These are phyloP conservation scores for Antennarius striatus DNA, from an alignment of 2,113 vertebrate genomes.

Conservation along the genomic window DNA sequence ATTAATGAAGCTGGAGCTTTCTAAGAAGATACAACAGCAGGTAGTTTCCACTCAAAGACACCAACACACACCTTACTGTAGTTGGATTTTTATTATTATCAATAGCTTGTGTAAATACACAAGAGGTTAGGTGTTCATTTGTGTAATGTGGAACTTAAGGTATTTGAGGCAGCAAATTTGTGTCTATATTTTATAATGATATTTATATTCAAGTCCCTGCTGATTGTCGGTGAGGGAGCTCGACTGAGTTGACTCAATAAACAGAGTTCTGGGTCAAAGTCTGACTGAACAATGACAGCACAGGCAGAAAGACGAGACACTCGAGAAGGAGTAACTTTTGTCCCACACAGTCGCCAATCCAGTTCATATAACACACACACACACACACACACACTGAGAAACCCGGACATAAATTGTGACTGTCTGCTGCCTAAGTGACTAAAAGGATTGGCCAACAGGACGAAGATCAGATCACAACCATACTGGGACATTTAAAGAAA, in stretches of 20 bases:
- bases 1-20: slow-evolving; percentile 31
- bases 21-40: slow-evolving; percentile 21
- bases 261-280: slow-evolving; percentile 68
- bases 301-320: slow-evolving; percentile 39
- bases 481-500: neutral
- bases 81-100: neutral
- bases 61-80: slow-evolving; percentile 4
- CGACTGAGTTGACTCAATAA: slow-evolving; percentile 51
- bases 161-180: neutral
- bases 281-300: slow-evolving; percentile 52
- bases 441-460: slow-evolving; percentile 4
- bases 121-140: neutral
- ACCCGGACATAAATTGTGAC: neutral
- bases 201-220: too few species aligned
- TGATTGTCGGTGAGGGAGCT: slow-evolving; percentile 31
- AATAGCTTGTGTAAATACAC: neutral
- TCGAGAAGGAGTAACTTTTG: slow-evolving; percentile 64
- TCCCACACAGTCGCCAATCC: slow-evolving; percentile 43
- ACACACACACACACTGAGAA: slow-evolving; percentile 30
- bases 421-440: slow-evolving; percentile 10
- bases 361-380: slow-evolving; percentile 58
- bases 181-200: too few species aligned
- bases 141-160: neutral
- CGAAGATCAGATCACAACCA: slow-evolving; percentile 34
- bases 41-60: slow-evolving; percentile 22